Evolutionary conservation across 2,888 invertebrate species (phyloP).

Genomic region (Tinea semifulvella): DNA sequence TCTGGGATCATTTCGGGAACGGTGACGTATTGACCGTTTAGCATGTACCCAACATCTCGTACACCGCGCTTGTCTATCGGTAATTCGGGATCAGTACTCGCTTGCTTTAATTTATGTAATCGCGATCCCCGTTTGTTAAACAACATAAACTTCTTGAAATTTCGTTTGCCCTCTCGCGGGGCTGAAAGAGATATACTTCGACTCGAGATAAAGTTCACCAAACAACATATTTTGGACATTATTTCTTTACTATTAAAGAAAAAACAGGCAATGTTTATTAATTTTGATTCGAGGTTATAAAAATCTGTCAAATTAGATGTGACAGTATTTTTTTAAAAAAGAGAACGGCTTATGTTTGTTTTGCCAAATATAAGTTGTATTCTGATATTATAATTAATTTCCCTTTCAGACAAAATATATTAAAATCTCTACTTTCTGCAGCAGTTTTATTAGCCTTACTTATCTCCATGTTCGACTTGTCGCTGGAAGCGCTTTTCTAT

Average conservation of each 20-base stretch:
- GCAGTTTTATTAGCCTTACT: no score
- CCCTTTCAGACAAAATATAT: no score
- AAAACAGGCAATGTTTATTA: no score
- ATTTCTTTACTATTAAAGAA: slow-evolving; percentile 19
- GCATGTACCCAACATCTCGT: slow-evolving; percentile 67
- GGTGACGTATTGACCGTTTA: slow-evolving; percentile 64
- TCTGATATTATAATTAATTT: no score
- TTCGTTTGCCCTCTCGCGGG: slow-evolving; percentile 73
- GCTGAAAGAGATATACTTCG: slow-evolving; percentile 44
- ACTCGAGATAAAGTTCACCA: slow-evolving; percentile 41
- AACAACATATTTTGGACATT: slow-evolving; percentile 44
- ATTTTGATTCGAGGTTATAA: slow-evolving; percentile 8
- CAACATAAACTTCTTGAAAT: slow-evolving; percentile 82
- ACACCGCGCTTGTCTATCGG: slow-evolving; percentile 78
- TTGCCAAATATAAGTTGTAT: background rate
- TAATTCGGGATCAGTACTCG: slow-evolving; percentile 68
- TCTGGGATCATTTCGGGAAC: slow-evolving; percentile 93
- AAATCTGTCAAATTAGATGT: background rate
- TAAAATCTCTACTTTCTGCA: no score
- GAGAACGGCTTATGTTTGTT: background rate
- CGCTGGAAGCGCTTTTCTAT: no score
- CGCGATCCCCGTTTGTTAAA: slow-evolving; percentile 80
- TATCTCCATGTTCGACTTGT: no score
- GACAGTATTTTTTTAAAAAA: background rate
- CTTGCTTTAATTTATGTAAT: slow-evolving; percentile 69